Evolutionary conservation across 2,888 invertebrate species (phyloP), one percentile per base, ranked within the genome.

Genomic region (Cerceris rybyensis): DNA sequence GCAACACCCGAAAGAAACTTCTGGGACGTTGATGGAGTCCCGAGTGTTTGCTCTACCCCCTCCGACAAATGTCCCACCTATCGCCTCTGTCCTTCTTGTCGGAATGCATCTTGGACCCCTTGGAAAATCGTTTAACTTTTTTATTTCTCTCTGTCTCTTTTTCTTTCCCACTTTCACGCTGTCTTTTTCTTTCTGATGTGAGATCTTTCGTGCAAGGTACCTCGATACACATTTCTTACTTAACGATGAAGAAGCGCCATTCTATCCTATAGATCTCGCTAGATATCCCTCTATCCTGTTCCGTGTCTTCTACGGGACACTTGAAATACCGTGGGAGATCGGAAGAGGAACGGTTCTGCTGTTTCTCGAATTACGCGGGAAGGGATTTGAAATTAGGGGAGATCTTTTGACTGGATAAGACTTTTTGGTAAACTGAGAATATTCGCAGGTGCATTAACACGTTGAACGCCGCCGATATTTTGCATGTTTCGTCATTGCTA

Each of bases 11-110:
- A 90, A 91, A 90, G 88, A 91, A 91, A 91, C 88, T 82, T 78
- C 87, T 60, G 75, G 80, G 91, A 91, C 91, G 86, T 91, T 91
- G 92, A 91, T 90, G 85, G 90, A 90, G 90, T 87, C 84, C 75
- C 84, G 74, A 76, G 86, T 87, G 87, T 87, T 88, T 86, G 87
- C 84, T 83, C 81, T 82, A 79, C 85, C 78, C 71, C 75, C 78
- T 70, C 75, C 87, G 88, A 91, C 90, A 91, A 91, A 90, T 91
- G 89, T 85, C 78, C 71, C 76, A 70, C 88, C 86, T 88, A 87
- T 86, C 87, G 86, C 78, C 77, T 75, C 71, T 67, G 61, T 50
- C 60, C 65, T 52, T 71, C 65, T 63, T 57, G 59, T 57, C 59
- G 58, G 41, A 43, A 70, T 46, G 43, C 39, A 80, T 76, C 70